These are phyloP conservation scores for Pteropus rufus DNA, from an alignment of 2,797 vertebrate genomes.

Conservation along the genomic window DNA sequence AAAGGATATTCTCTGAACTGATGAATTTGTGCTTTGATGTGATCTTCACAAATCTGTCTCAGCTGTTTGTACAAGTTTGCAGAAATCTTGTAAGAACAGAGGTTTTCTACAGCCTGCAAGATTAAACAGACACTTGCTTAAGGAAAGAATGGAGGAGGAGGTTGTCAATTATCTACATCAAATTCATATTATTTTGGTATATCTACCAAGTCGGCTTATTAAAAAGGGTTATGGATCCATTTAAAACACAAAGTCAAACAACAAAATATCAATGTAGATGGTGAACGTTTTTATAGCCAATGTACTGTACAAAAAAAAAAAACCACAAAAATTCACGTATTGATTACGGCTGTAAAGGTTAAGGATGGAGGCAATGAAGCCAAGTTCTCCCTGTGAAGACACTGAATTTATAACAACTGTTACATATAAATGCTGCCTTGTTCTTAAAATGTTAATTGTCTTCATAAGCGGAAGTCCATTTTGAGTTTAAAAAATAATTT, in stretches of 20 bases:
- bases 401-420: slow-evolving; percentile 3
- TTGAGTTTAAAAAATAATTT: slow-evolving; percentile 51
- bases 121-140: slow-evolving; percentile 58
- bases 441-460: slow-evolving; percentile 32
- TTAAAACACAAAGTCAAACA: slow-evolving; percentile 42
- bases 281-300: slow-evolving; percentile 15
- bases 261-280: not conserved
- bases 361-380: not conserved
- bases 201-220: not conserved
- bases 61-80: slow-evolving; percentile 98
- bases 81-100: slow-evolving; percentile 99
- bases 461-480: slow-evolving; percentile 27
- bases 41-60: slow-evolving; percentile 97
- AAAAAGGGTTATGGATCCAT: not conserved
- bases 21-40: slow-evolving; percentile 99
- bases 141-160: not conserved
- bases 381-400: not conserved
- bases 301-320: not conserved
- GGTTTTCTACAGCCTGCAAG: slow-evolving; percentile 97
- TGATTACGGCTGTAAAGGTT: not conserved
- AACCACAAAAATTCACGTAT: not conserved
- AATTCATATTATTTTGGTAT: slow-evolving; percentile 27
- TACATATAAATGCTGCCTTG: slow-evolving; percentile 20
- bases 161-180: slow-evolving; percentile 28
- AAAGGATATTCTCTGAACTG: slow-evolving; percentile 99